Evolutionary conservation across 2,888 invertebrate species (phyloP).

Genomic region (Hirtodrosophila histrioides): DNA sequence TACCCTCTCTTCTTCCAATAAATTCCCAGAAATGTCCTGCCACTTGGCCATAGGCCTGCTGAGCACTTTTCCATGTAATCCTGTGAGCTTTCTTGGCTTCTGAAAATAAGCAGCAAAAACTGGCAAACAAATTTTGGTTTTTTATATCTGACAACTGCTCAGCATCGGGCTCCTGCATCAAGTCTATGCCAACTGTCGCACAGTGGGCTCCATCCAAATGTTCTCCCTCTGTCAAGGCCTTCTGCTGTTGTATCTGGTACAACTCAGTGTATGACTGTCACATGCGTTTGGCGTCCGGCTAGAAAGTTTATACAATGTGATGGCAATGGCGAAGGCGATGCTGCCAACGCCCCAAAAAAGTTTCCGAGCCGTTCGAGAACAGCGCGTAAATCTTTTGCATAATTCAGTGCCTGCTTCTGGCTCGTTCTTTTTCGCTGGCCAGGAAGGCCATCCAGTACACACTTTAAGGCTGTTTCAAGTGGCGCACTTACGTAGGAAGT

Average conservation of each 20-base stretch:
- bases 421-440: conserved; percentile 14
- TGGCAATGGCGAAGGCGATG: conserved; percentile 19
- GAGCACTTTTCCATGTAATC: conserved; percentile 72
- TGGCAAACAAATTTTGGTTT: conserved; percentile 58
- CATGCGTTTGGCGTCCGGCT: conserved; percentile 62
- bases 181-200: conserved; percentile 56
- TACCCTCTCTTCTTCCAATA: conserved; percentile 23
- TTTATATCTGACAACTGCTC: conserved; percentile 46
- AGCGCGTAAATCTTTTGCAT: conserved; percentile 81
- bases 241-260: not conserved
- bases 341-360: conserved; percentile 65
- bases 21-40: conserved; percentile 43
- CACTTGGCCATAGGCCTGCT: conserved; percentile 63
- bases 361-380: conserved; percentile 45
- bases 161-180: conserved; percentile 4
- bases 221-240: not conserved
- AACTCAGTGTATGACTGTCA: conserved; percentile 69
- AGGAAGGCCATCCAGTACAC: conserved; percentile 29
- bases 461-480: conserved; percentile 69
- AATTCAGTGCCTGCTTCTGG: conserved; percentile 74
- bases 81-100: conserved; percentile 63
- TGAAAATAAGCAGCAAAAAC: conserved; percentile 17
- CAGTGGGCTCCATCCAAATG: conserved; percentile 38
- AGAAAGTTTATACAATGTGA: conserved; percentile 63
- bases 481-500: conserved; percentile 59